Evolutionary conservation across 2,888 invertebrate genomes (phyloP).

Genomic region (Sinhomidia bicolor): DNA sequence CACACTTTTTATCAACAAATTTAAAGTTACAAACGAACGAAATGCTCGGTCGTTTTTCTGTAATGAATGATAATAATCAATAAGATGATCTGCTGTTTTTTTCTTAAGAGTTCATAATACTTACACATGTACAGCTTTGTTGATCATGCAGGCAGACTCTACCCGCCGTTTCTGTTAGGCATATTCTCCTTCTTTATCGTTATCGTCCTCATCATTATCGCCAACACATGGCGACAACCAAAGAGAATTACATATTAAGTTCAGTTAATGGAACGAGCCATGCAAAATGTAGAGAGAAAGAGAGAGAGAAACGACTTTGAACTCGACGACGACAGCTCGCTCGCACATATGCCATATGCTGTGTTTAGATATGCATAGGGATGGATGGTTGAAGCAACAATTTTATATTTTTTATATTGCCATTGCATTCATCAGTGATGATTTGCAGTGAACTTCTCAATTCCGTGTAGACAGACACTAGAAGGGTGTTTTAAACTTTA

Average conservation of each 20-base stretch:
- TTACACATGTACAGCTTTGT: too few relatives aligned
- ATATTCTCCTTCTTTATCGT: neutral
- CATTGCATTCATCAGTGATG: neutral
- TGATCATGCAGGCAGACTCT: neutral
- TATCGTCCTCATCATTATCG: neutral
- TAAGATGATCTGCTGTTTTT: neutral
- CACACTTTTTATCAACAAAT: neutral
- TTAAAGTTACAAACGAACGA: neutral
- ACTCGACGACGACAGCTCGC: neutral
- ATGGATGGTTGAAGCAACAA: too few relatives aligned
- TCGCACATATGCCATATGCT: neutral
- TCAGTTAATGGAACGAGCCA: constrained; percentile 40
- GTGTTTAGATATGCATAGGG: too few relatives aligned
- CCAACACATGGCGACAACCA: constrained; percentile 46
- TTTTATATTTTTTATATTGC: neutral
- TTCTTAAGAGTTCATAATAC: neutral
- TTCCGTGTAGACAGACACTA: neutral
- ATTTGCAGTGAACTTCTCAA: constrained; percentile 9
- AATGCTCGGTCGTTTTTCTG: neutral
- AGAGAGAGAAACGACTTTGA: neutral
- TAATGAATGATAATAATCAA: too few relatives aligned
- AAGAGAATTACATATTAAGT: neutral
- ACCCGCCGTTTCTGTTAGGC: neutral
- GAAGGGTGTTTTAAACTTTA: neutral
- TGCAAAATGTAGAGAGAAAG: too few relatives aligned